phyloP scores from a whole-genome alignment of 2,797 vertebrate species.

The Gambusia yucatana region DNA sequence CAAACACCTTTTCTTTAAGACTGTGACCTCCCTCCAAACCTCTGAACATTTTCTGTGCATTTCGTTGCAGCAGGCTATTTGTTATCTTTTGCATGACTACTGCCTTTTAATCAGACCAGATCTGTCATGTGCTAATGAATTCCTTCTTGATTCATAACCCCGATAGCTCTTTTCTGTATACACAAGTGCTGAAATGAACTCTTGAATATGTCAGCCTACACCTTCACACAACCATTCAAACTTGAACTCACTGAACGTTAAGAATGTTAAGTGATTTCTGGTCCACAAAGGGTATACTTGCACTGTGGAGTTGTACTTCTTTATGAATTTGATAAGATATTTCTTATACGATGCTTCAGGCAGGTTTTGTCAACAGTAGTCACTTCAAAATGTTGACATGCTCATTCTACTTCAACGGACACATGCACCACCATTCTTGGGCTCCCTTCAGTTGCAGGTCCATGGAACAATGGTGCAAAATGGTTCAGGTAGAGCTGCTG shows the following conservation, averaged over 20 bases:
- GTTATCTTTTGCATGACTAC: too few species aligned
- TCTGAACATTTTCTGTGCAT: too few species aligned
- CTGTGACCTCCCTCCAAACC: neutral
- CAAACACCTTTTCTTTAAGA: neutral
- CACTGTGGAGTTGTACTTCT: neutral
- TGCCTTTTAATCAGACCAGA: too few species aligned
- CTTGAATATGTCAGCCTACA: neutral
- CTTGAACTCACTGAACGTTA: neutral
- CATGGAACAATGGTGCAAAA: too few species aligned
- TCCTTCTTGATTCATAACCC: neutral
- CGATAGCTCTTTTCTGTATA: neutral
- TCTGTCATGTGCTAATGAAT: too few species aligned
- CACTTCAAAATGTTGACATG: neutral
- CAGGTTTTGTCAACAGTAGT: neutral
- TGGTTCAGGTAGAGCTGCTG: too few species aligned
- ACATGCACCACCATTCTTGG: too few species aligned
- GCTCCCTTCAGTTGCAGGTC: too few species aligned
- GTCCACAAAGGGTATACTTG: neutral
- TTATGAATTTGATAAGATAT: neutral
- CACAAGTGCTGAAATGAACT: neutral
- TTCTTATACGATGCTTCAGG: neutral
- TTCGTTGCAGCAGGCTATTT: too few species aligned
- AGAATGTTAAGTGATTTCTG: neutral
- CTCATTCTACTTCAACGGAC: neutral
- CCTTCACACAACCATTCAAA: neutral